Percentiles rank a stretch among this genome's conserved stretches.
Evolutionary conservation across 2,113 vertebrate genomes (phyloP).

Genomic region (Sialia sialis): DNA sequence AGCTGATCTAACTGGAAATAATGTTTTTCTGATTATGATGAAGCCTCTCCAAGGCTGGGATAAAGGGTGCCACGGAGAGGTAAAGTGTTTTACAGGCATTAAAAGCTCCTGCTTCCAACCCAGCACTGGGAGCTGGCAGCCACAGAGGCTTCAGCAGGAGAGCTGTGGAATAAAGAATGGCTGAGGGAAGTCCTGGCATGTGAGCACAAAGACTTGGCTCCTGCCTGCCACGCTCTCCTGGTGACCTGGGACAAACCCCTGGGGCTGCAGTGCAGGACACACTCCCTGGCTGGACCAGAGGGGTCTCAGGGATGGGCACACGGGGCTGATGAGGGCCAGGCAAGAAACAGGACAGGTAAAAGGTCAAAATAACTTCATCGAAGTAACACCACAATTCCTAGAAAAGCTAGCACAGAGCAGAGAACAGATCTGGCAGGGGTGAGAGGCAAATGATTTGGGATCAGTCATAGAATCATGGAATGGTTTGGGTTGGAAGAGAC

Average conservation of each 20-base stretch:
- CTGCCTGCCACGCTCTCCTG: not conserved
- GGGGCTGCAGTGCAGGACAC: not conserved
- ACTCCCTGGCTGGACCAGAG: not conserved
- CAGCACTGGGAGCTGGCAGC: not conserved
- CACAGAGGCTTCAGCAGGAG: not conserved
- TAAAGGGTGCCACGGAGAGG: not conserved
- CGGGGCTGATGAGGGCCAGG: not conserved
- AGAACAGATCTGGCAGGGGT: not conserved
- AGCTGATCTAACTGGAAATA: not conserved
- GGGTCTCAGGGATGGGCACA: not conserved
- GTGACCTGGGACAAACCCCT: not conserved
- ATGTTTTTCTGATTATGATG: conserved; percentile 26
- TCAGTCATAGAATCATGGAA: not conserved
- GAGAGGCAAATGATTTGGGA: not conserved
- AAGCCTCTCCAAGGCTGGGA: not conserved
- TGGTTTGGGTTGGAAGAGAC: not conserved
- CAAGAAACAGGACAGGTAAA: not conserved
- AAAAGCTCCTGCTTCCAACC: not conserved
- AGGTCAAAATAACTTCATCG: not conserved
- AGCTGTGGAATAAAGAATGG: not conserved
- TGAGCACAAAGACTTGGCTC: not conserved
- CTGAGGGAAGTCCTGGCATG: not conserved
- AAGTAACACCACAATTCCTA: not conserved
- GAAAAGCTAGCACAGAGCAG: not conserved
- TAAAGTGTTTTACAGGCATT: not conserved